phyloP scores from a whole-genome alignment of 2,888 invertebrate species.

The Salpingus planirostris region DNA sequence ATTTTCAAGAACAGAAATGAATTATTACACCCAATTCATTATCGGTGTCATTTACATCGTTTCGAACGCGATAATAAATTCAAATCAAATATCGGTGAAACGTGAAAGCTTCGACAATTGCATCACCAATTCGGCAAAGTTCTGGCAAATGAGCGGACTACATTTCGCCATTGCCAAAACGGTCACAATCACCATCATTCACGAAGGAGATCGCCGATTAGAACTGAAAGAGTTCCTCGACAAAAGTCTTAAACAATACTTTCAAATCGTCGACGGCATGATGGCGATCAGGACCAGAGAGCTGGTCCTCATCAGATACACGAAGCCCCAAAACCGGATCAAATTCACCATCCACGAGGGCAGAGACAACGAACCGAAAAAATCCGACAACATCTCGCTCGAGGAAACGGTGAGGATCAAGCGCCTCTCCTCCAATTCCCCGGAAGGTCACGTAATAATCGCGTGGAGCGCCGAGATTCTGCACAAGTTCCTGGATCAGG shows the following conservation, averaged over 20 bases:
- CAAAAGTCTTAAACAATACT: background rate
- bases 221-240: background rate
- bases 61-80: too few relatives aligned
- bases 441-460: background rate
- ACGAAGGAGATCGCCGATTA: too few relatives aligned
- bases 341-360: background rate
- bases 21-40: too few relatives aligned
- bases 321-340: background rate
- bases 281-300: background rate
- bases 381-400: background rate
- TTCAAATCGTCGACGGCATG: background rate
- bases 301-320: background rate
- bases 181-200: too few relatives aligned
- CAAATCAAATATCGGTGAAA: too few relatives aligned
- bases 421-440: background rate
- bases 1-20: too few relatives aligned
- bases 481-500: conserved; percentile 2
- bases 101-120: too few relatives aligned
- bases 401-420: background rate
- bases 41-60: too few relatives aligned
- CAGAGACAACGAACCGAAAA: background rate
- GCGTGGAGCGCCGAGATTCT: background rate
- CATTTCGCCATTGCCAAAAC: too few relatives aligned
- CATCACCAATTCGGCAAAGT: too few relatives aligned
- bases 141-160: too few relatives aligned